phyloP scores from a whole-genome alignment of 2,888 invertebrate species.

The Nematopogon swammerdamellus region DNA sequence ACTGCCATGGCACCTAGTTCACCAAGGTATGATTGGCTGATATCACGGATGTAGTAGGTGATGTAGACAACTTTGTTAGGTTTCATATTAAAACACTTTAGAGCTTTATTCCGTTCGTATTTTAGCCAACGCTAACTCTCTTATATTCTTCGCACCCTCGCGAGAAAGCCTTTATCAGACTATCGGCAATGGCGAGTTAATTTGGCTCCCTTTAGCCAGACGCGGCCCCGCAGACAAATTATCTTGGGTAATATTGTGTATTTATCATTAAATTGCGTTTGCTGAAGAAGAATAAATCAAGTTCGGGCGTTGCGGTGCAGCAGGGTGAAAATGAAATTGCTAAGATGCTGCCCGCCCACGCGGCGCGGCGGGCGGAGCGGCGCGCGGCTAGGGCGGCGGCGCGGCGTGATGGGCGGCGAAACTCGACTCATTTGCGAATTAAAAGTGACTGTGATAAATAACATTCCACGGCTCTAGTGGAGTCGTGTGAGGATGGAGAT shows the following conservation, averaged over 20 bases:
- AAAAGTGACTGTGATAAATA: constrained; percentile 10
- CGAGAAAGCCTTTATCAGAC: no score
- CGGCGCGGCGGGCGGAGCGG: neutral
- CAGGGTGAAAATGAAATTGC: neutral
- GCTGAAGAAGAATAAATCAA: constrained; percentile 19
- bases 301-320: constrained; percentile 8
- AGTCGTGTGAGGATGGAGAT: neutral
- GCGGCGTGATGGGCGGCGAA: neutral
- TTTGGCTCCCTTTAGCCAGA: constrained; percentile 22
- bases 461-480: neutral
- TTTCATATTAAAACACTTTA: no score
- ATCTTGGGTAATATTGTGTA: constrained; percentile 20
- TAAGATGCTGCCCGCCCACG: neutral
- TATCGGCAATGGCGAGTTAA: constrained; percentile 15
- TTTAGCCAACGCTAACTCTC: no score
- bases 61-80: no score
- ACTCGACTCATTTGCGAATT: constrained; percentile 9
- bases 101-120: no score
- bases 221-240: constrained; percentile 21
- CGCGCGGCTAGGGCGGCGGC: neutral
- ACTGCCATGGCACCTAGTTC: no score
- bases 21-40: no score
- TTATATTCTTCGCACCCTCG: no score
- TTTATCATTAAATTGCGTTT: constrained; percentile 20
- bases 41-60: no score